phyloP scores from a whole-genome alignment of 1,140 invertebrate genomes.

The Sweltsa coloradensis region DNA sequence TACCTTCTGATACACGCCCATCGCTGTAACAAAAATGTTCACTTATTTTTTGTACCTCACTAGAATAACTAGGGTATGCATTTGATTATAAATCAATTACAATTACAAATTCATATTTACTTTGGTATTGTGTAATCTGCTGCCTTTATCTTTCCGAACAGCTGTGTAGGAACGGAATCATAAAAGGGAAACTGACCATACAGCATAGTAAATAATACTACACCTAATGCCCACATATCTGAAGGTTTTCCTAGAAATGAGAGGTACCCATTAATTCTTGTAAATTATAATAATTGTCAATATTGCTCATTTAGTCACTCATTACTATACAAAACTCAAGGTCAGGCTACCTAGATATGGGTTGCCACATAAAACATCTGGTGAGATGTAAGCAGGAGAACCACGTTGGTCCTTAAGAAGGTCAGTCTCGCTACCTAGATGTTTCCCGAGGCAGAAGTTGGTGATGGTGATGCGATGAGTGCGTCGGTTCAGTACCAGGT shows the following conservation, averaged over 20 bases:
- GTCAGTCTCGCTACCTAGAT: slow-evolving; percentile 60
- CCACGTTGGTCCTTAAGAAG: slow-evolving; percentile 67
- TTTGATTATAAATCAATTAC: slow-evolving; percentile 3
- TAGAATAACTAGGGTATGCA: background rate
- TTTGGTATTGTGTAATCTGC: slow-evolving; percentile 51
- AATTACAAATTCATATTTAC: slow-evolving; percentile 25
- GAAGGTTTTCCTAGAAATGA: slow-evolving; percentile 52
- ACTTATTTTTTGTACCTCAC: background rate
- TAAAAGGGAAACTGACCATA: slow-evolving; percentile 83
- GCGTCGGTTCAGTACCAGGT: slow-evolving; percentile 62
- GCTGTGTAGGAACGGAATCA: slow-evolving; percentile 58
- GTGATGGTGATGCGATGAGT: slow-evolving; percentile 58
- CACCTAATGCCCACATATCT: slow-evolving; percentile 78
- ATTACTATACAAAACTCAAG: background rate
- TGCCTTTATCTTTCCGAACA: slow-evolving; percentile 67
- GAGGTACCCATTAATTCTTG: background rate
- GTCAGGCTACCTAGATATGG: slow-evolving; percentile 41
- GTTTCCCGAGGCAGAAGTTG: slow-evolving; percentile 75
- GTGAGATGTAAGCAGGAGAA: slow-evolving; percentile 74
- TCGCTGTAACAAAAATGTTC: slow-evolving; percentile 31
- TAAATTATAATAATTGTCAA: slow-evolving; percentile 1
- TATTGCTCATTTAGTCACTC: background rate
- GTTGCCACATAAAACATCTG: slow-evolving; percentile 67
- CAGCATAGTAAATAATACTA: slow-evolving; percentile 73
- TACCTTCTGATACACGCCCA: slow-evolving; percentile 40